Evolutionary conservation across 1,140 invertebrate species (phyloP), one percentile per base, ranked within the genome.

Genomic region (Anastrepha ludens): DNA sequence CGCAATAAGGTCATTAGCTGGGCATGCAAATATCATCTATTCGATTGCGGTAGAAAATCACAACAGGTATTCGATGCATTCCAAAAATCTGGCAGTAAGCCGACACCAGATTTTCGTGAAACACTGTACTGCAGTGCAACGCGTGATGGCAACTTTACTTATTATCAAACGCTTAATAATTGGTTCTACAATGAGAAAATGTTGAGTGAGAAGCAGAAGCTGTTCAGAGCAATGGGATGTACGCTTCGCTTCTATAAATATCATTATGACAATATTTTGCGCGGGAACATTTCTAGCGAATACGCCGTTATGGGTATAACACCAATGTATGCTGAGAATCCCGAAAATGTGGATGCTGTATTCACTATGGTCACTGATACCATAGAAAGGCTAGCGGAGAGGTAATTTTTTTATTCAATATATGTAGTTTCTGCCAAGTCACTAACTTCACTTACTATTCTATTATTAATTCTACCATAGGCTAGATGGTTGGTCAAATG

Each of bases 121-220:
- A 94, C 94, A 88, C 94, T 95, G 3, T 95, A 95, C 90, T 96
- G 95, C 89, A 93, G 89, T 44, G 95, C 94, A 59, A 89, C 95
- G 0, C 89, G 93, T 11, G 88, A 93, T 15, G 94, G 94, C 4
- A 89, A 85, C 20, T 91, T 90, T 11, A 90, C 87, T 1, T 93
- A 94, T 64, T 91, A 90, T 64, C 9, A 20, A 4, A 60, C 1
- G 1, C 50, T 89, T 5, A 2, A 89, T 74, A n/a, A 87, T 1
- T 65, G 65, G 8, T 89, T 90, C 11, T 6, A 65, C 0, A 81
- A 81, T 1, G 90, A 92, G 86, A 88, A 58, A 2, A 60, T 87
- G 3, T 1, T 67, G 8, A 90, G 50, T 6, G 91, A 91, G 17
- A 70, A 67, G 39, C 13, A 90, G 17, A 64, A 89, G 0, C 86